phyloP scores from a whole-genome alignment of 2,888 invertebrate genomes.

The Dastarcus helophoroides region DNA sequence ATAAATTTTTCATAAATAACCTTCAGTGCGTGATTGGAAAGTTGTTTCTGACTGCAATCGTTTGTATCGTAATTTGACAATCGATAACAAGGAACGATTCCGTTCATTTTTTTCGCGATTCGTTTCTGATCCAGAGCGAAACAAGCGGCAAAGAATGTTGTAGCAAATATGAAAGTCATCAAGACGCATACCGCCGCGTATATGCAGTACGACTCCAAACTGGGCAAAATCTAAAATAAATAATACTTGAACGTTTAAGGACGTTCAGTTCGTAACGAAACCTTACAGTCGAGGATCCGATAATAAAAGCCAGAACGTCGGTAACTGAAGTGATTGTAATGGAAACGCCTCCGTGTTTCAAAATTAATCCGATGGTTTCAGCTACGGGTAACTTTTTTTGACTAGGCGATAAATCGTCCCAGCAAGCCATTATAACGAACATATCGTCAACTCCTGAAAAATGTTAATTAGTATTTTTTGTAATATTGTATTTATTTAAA shows the following conservation, averaged over 20 bases:
- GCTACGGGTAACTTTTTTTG: constrained; percentile 44
- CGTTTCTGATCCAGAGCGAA: constrained; percentile 60
- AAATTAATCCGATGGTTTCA: constrained; percentile 55
- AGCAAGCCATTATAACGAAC: constrained; percentile 73
- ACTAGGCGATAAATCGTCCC: constrained; percentile 51
- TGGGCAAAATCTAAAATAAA: constrained; percentile 54
- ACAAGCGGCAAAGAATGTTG: constrained; percentile 72
- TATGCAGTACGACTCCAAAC: constrained; percentile 69
- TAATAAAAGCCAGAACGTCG: constrained; percentile 66
- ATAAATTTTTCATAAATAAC: constrained; percentile 52
- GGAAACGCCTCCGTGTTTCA: constrained; percentile 72
- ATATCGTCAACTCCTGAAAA: constrained; percentile 63
- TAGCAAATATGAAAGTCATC: constrained; percentile 61
- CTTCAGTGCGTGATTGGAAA: constrained; percentile 47
- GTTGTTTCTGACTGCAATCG: constrained; percentile 42
- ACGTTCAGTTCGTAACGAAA: no score
- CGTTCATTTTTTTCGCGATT: constrained; percentile 51
- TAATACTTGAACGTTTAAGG: no score
- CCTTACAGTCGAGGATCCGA: constrained; percentile 63
- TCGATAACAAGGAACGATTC: constrained; percentile 53
- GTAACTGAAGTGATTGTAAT: constrained; percentile 76
- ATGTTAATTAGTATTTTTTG: no score
- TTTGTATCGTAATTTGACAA: constrained; percentile 45
- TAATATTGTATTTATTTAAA: no score
- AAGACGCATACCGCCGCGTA: constrained; percentile 69